Evolutionary conservation across 2,113 vertebrate genomes (phyloP).

Genomic region (Chamaetylas fuelleborni): DNA sequence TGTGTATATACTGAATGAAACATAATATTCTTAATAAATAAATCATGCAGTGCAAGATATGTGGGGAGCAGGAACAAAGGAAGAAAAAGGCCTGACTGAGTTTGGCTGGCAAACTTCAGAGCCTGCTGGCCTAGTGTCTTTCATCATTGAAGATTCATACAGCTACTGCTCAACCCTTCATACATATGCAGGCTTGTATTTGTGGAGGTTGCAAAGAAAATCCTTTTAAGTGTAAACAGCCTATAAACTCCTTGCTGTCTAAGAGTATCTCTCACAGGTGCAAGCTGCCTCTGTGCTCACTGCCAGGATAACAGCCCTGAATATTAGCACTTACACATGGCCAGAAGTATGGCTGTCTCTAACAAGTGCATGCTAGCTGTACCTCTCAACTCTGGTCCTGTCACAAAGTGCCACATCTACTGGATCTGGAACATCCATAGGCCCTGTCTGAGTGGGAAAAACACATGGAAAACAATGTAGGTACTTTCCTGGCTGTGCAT

Average conservation of each 20-base stretch:
- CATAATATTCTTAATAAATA: not conserved
- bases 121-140: not conserved
- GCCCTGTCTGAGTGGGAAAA: not conserved
- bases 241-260: not conserved
- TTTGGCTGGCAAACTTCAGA: not conserved
- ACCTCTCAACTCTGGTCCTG: not conserved
- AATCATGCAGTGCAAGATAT: not conserved
- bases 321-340: not conserved
- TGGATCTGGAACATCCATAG: not conserved
- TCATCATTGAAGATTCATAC: not conserved
- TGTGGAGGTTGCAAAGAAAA: not conserved
- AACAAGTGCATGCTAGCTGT: not conserved
- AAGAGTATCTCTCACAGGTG: not conserved
- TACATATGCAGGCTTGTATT: not conserved
- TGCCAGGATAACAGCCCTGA: not conserved
- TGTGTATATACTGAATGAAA: not conserved
- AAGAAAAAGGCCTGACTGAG: not conserved
- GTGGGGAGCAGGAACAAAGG: not conserved
- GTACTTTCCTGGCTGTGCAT: not conserved
- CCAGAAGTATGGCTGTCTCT: not conserved
- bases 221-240: not conserved
- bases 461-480: not conserved
- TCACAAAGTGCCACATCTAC: not conserved
- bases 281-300: not conserved
- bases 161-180: not conserved